Conservation (phyloP, 2,797 vertebrate genomes). For the Enteromius mattozi region DNA sequence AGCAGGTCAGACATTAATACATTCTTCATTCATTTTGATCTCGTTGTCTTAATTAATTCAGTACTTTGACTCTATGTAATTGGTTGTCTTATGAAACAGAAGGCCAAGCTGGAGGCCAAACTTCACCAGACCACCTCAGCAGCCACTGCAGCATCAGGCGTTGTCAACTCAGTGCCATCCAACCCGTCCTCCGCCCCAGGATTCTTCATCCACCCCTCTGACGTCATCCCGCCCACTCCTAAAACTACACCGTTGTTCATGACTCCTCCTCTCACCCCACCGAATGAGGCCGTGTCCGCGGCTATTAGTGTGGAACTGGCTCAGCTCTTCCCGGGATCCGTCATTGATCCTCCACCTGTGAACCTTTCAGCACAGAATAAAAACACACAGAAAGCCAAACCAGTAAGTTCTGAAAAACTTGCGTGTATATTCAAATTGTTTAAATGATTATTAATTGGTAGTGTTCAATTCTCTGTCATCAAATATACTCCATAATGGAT, state of each 20-base stretch:
- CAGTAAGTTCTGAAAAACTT: slow-evolving; percentile 78
- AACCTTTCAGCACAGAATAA: slow-evolving; percentile 94
- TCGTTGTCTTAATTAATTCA: neutral
- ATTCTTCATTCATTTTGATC: neutral
- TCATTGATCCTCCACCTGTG: slow-evolving; percentile 93
- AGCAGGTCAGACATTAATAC: slow-evolving; percentile 86
- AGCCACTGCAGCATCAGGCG: slow-evolving; percentile 84
- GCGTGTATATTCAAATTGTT: slow-evolving; percentile 44
- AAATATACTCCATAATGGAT: neutral
- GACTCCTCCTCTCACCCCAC: slow-evolving; percentile 97
- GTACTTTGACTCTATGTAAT: neutral
- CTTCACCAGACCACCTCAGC: slow-evolving; percentile 97
- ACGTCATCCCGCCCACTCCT: slow-evolving; percentile 97
- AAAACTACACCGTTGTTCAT: slow-evolving; percentile 99
- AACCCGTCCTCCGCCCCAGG: slow-evolving; percentile 91
- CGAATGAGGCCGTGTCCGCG: slow-evolving; percentile 95
- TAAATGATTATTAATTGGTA: neutral
- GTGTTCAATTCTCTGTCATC: neutral
- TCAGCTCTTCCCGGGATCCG: slow-evolving; percentile 95
- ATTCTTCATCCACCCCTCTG: slow-evolving; percentile 98
- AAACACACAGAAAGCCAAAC: slow-evolving; percentile 90
- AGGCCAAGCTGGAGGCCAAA: slow-evolving; percentile 98
- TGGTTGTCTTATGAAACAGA: slow-evolving; percentile 75
- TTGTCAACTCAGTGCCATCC: slow-evolving; percentile 96
- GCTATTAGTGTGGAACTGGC: slow-evolving; percentile 97